These are phyloP conservation scores for Nemurella pictetii DNA, from an alignment of 2,888 invertebrate genomes.

Conservation along the genomic window DNA sequence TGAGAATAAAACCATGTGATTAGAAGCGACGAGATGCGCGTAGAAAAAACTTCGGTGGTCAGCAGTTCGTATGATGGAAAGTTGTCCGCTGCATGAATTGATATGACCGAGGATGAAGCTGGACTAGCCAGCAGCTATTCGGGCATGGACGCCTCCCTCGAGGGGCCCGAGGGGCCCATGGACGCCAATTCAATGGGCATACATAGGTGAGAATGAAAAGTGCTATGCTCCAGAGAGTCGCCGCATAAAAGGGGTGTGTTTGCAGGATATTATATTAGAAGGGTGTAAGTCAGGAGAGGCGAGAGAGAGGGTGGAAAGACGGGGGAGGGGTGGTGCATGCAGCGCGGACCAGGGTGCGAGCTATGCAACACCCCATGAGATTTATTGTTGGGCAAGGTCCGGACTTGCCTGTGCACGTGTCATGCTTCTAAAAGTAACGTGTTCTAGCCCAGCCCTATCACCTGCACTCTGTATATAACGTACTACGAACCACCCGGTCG, in stretches of 20 bases:
- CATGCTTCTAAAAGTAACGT: slow-evolving; percentile 4
- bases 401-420: neutral
- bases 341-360: neutral
- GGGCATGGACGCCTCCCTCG: neutral
- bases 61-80: too few relatives aligned
- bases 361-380: slow-evolving; percentile 4
- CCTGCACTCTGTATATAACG: neutral
- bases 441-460: neutral
- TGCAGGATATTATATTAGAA: slow-evolving; percentile 11
- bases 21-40: neutral
- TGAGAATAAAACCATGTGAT: neutral
- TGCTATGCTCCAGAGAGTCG: slow-evolving; percentile 1
- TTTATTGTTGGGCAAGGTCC: slow-evolving; percentile 22
- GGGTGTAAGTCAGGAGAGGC: slow-evolving; percentile 8
- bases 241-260: slow-evolving; percentile 6
- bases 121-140: neutral
- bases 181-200: slow-evolving; percentile 5
- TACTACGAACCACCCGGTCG: neutral
- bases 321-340: neutral
- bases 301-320: neutral
- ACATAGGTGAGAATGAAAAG: slow-evolving; percentile 23
- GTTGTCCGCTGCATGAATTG: neutral
- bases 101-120: neutral
- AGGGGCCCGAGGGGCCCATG: neutral
- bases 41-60: too few relatives aligned